Conservation (phyloP, 30 jellyfish, hydroid and myxozoan genomes). For the Morbakka virulenta region DNA sequence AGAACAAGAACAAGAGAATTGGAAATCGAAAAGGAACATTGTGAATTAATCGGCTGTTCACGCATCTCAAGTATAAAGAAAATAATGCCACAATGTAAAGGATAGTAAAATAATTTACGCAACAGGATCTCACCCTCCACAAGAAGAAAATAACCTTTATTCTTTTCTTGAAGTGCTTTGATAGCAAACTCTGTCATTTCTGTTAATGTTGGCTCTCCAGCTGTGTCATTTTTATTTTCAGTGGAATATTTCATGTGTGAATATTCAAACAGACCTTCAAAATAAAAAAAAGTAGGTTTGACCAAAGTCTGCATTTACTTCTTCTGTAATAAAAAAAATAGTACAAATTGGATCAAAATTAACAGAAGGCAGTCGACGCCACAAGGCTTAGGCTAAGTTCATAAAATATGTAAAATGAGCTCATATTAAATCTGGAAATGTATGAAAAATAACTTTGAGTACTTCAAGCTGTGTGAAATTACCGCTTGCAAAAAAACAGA, state of each 20-base stretch:
- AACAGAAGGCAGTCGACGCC: no score
- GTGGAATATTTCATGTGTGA: slow-evolving; percentile 69
- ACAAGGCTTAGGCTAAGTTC: no score
- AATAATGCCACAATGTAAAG: background rate
- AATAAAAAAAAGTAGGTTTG: background rate
- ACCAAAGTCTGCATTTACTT: no score
- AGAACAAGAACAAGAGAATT: no score
- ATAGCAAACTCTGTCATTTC: slow-evolving; percentile 93
- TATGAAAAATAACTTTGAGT: no score
- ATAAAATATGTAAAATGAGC: no score
- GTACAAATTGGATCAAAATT: no score
- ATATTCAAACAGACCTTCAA: slow-evolving; percentile 50
- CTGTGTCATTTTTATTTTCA: slow-evolving; percentile 42
- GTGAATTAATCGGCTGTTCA: background rate
- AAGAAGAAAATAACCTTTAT: slow-evolving; percentile 69
- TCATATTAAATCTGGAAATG: no score
- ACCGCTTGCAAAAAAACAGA: no score
- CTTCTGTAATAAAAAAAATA: no score
- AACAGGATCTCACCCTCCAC: slow-evolving; percentile 93
- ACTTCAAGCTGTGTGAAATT: no score
- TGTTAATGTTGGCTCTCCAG: slow-evolving; percentile 73
- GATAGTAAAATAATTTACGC: background rate
- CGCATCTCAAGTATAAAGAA: background rate
- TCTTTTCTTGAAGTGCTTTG: slow-evolving; percentile 51
- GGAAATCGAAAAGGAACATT: no score